Evolutionary conservation across 2,113 vertebrate genomes (phyloP).

Genomic region (Pseudolaguvia tuberculata): DNA sequence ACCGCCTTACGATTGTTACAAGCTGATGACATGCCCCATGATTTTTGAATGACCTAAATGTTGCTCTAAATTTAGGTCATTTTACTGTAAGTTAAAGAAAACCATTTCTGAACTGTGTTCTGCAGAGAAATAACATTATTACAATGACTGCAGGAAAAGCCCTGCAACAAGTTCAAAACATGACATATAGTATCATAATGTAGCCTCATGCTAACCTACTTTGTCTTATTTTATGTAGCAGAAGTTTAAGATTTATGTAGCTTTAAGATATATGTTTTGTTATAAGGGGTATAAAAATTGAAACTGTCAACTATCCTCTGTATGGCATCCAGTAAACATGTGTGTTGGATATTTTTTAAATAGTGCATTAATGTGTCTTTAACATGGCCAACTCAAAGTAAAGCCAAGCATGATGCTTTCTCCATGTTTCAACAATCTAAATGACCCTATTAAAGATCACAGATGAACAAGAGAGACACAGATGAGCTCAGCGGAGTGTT

Average conservation of each 20-base stretch:
- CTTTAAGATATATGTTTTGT: too few species aligned
- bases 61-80: not conserved
- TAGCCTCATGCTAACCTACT: slow-evolving; percentile 16
- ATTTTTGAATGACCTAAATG: slow-evolving; percentile 13
- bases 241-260: too few species aligned
- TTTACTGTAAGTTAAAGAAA: slow-evolving; percentile 15
- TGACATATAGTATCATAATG: slow-evolving; percentile 5
- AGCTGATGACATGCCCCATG: not conserved
- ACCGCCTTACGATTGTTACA: not conserved
- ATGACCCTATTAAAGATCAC: slow-evolving; percentile 6
- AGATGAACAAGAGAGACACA: slow-evolving; percentile 2
- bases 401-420: not conserved
- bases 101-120: slow-evolving; percentile 37
- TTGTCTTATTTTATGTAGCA: too few species aligned
- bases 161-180: slow-evolving; percentile 16
- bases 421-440: slow-evolving; percentile 5
- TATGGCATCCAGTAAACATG: not conserved
- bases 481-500: slow-evolving; percentile 37
- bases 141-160: slow-evolving; percentile 20
- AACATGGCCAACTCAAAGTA: not conserved
- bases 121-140: slow-evolving; percentile 27
- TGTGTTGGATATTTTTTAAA: not conserved
- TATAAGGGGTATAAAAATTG: too few species aligned
- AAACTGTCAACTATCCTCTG: not conserved
- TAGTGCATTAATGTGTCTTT: not conserved